Percentiles rank a stretch among this genome's conserved stretches.
phyloP scores from a whole-genome alignment of 2,113 vertebrate genomes.

The Paramormyrops kingsleyae region DNA sequence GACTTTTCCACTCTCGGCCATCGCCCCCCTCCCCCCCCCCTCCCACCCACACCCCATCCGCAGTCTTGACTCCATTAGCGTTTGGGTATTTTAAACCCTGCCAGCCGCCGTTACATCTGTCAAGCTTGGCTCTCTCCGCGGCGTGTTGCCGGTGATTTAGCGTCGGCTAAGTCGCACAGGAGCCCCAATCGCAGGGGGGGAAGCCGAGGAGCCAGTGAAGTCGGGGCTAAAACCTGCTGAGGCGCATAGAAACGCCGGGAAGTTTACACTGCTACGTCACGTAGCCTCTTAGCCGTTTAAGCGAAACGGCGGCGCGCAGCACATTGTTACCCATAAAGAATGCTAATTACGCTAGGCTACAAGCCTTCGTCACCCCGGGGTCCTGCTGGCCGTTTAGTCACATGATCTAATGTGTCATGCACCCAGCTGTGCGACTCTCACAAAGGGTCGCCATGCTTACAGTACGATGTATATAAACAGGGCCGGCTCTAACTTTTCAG shows the following conservation, averaged over 20 bases:
- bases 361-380: not conserved
- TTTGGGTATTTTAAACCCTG: not conserved
- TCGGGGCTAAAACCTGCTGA: not conserved
- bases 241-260: not conserved
- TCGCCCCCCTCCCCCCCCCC: conserved; percentile 19
- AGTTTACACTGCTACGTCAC: not conserved
- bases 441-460: not conserved
- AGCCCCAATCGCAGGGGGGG: not conserved
- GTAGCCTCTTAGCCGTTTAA: not conserved
- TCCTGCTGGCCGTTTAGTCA: not conserved
- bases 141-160: not conserved
- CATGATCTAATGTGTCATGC: not conserved
- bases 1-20: conserved; percentile 30
- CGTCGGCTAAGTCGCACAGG: not conserved
- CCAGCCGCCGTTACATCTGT: not conserved
- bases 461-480: not conserved
- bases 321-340: not conserved
- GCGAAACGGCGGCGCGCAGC: not conserved
- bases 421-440: not conserved
- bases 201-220: not conserved
- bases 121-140: not conserved
- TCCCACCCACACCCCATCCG: conserved; percentile 29
- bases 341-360: not conserved
- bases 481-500: not conserved
- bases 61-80: conserved; percentile 1